phyloP scores from a whole-genome alignment of 2,113 vertebrate species.

The Prietella phreatophila region DNA sequence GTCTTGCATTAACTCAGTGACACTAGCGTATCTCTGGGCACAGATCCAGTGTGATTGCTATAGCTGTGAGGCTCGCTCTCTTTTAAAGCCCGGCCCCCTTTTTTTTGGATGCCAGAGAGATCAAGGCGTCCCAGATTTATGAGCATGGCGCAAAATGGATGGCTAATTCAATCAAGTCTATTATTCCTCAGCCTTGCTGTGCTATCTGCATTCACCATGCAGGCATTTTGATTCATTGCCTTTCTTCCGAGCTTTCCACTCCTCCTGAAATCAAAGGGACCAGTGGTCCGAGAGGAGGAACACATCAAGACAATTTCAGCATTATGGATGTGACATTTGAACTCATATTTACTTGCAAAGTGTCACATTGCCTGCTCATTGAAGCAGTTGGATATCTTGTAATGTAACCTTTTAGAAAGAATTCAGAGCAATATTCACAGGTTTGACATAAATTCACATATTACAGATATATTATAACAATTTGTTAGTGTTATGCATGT shows the following conservation, averaged over 20 bases:
- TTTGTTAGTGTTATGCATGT: background rate
- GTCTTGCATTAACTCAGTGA: constrained; percentile 48
- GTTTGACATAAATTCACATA: background rate
- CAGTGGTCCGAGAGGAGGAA: constrained; percentile 43
- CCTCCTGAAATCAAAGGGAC: constrained; percentile 59
- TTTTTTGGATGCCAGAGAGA: constrained; percentile 65
- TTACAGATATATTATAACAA: background rate
- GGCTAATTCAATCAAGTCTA: constrained; percentile 70
- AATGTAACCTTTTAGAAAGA: background rate
- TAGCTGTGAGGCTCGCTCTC: constrained; percentile 42
- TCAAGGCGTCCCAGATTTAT: constrained; percentile 67
- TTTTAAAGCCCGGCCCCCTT: constrained; percentile 58
- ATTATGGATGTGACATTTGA: constrained; percentile 13
- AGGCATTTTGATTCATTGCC: constrained; percentile 72
- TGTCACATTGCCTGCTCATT: background rate
- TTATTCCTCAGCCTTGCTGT: constrained; percentile 65
- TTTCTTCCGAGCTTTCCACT: constrained; percentile 55
- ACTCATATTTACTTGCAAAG: background rate
- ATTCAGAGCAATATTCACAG: background rate
- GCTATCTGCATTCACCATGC: constrained; percentile 66
- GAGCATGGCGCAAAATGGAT: constrained; percentile 63
- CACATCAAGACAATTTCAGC: constrained; percentile 36
- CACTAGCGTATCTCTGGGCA: constrained; percentile 44
- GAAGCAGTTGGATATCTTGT: background rate
- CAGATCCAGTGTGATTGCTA: constrained; percentile 34